Evolutionary conservation across 2,888 invertebrate species (phyloP), one percentile per base, ranked within the genome.

Genomic region (Phalangium opilio): DNA sequence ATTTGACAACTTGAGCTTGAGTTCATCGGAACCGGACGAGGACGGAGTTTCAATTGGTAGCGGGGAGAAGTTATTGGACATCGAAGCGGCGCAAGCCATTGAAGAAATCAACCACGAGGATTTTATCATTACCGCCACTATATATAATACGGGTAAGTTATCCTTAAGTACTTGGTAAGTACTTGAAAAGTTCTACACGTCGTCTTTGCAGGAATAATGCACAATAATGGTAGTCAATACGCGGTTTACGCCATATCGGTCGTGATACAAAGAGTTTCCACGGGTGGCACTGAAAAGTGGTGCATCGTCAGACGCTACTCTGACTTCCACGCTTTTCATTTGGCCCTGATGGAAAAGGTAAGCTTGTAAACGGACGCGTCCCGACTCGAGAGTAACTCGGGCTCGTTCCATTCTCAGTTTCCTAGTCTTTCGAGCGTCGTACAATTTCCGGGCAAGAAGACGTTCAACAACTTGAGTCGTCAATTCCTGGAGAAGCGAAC

Each of bases 221-320:
- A 78, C 63, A 85, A 87, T 57, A 79, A 80, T 55, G 84, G 85
- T 1, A 81, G 82, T 60, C 78, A 84, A 0, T 89, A 83, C 63
- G 87, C 87, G 0, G 83, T 89, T 47, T 90, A 90, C 65, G 84
- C 85, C 0, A 79, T 89, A 44, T 77, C 82, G 12, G 85, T 89
- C 0, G 78, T 75, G 2, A 36, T 14, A 10, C 75, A 81, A 55
- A 70, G 73, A 17, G 76, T 75, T 50, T 60, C 73, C 5, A 58
- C 78, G 11, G 74, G 74, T 55, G 72, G 76, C 57, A 64, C 64
- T 43, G 83, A 83, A 58, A 76, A 81, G 51, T 91, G 90, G 87
- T 87, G 89, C 62, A 83, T 91, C 50, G 86, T 89, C 60, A 72
- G 93, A 57, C 69, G 93, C 60, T 95, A 91, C 64, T 90, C 89